Percentiles rank a stretch among this genome's conserved stretches.
phyloP scores from a whole-genome alignment of 2,888 invertebrate genomes.

The Trypoxylon attenuatum region DNA sequence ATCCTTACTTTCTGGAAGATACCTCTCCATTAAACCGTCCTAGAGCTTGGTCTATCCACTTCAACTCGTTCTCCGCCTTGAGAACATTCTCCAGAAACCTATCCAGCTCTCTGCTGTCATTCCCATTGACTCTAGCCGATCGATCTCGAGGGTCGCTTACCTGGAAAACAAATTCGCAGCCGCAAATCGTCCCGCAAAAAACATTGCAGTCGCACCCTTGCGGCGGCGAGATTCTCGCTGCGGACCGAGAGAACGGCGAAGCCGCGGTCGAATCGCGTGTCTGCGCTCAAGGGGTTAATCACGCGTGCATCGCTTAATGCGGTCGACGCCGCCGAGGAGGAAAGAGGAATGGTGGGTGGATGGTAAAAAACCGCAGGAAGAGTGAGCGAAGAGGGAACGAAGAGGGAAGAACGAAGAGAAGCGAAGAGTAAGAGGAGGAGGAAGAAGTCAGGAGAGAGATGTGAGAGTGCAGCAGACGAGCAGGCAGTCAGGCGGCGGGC shows the following conservation, averaged over 20 bases:
- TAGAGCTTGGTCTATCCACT: conserved; percentile 63
- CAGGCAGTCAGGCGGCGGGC: conserved; percentile 10
- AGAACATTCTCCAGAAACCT: conserved; percentile 61
- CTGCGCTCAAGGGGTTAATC: background rate
- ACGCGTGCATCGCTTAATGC: background rate
- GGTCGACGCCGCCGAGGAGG: background rate
- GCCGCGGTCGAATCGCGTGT: background rate
- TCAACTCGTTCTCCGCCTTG: conserved; percentile 58
- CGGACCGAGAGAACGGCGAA: too few species aligned
- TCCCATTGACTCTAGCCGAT: background rate
- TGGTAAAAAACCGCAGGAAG: background rate
- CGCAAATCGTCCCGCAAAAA: too few species aligned
- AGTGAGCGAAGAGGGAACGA: too few species aligned
- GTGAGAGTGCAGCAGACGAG: background rate
- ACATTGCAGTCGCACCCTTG: too few species aligned
- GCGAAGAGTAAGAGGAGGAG: background rate
- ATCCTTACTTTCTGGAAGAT: too few species aligned
- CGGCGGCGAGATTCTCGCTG: too few species aligned
- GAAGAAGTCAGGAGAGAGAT: background rate
- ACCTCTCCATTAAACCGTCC: conserved; percentile 9
- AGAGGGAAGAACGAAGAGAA: background rate
- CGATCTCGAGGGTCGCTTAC: background rate
- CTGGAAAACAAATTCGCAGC: conserved; percentile 6
- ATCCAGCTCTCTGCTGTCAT: conserved; percentile 43
- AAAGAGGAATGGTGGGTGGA: background rate